Evolutionary conservation across 2,888 invertebrate species (phyloP), one percentile per base, ranked within the genome.

Genomic region (Rhorus exstirpatorius): DNA sequence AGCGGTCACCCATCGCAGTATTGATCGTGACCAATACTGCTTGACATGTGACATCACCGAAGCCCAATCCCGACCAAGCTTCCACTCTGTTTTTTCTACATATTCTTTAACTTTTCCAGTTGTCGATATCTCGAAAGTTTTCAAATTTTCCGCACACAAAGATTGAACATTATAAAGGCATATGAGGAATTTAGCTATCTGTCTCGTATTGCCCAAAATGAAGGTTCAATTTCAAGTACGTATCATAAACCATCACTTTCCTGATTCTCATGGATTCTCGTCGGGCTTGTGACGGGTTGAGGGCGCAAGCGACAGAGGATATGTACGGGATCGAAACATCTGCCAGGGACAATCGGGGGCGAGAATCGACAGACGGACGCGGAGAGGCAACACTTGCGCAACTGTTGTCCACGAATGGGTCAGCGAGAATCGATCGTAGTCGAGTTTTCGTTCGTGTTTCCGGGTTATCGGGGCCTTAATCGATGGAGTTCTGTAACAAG

Each of bases 291-390:
- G 55, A 46, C 55, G 58, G 72, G 61, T 78, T 65, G 55, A 71
- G 63, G n/a, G 65, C 41, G 65, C 41, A 26, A 60, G 68, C 60
- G 55, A 61, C 65, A 74, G 46, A 76, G 41, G 49, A 76, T n/a
- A n/a, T n/a, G 60, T 12, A 35, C 84, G 84, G 87, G 87, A 89
- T 87, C 87, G 88, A 79, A 89, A 89, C 91, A 91, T 90, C 91
- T 91, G 91, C 87, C 86, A 85, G 70, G 83, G 35, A 60, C 82
- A 31, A 71, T 71, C 70, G 61, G 75, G 74, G 61, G 77, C 75
- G 84, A 84, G 86, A 84, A 88, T 88, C 87, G 87, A 87, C 89
- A 87, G 85, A 81, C 86, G 83, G 87, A 84, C 83, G 63, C 14
- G 76, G 87, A 84, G 49, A 86, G 68, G 84, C 51, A 49, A 86